Evolutionary conservation across 1,140 invertebrate species (phyloP), one percentile per base, ranked within the genome.

Genomic region (Dryas iulia): DNA sequence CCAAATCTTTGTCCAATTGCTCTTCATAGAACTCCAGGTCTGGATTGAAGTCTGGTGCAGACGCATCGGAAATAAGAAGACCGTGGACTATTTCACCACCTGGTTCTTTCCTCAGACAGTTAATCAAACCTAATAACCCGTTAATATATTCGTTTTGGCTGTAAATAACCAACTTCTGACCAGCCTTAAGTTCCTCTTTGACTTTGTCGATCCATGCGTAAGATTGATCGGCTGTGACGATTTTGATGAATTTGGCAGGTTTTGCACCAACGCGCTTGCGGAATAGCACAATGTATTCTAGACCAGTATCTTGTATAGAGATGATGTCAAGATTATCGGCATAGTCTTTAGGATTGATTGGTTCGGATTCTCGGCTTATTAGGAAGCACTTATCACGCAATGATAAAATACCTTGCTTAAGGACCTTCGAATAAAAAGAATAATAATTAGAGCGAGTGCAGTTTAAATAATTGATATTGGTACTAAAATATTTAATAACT

Each of bases 121-220:
- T 96, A 0, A 95, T 93, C n/a, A 99, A 86, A 11, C 98, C 98
- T 18, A 98, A 77, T 14, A 98, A 90, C 26, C 98, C 98, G 89
- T 94, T 96, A 1, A 94, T 83, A n/a, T 86, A 84, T 66, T 95
- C 94, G 69, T 93, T 93, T 85, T 95, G 93, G 6, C 93, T 89
- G 52, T 94, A 93, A 0, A 96, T 74, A 6, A 96, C 79, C 18
- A 95, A 74, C 54, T 92, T 84, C 53, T 93, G 91, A 3, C 91
- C 89, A 73, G 93, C 92, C 70, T 94, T 93, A 1, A 94, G 76
- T 10, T 92, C 86, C 54, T 92, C 91, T 79, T 95, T 93, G 10
- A 92, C 80, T 74, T 85, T 82, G 28, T 92, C 89, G 10, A 92
- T 78, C 92, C 92, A 92, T 10, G 79, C 59, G 63, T 85, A 92